phyloP scores from a whole-genome alignment of 2,888 invertebrate genomes.

The Leptogaster cylindrica region DNA sequence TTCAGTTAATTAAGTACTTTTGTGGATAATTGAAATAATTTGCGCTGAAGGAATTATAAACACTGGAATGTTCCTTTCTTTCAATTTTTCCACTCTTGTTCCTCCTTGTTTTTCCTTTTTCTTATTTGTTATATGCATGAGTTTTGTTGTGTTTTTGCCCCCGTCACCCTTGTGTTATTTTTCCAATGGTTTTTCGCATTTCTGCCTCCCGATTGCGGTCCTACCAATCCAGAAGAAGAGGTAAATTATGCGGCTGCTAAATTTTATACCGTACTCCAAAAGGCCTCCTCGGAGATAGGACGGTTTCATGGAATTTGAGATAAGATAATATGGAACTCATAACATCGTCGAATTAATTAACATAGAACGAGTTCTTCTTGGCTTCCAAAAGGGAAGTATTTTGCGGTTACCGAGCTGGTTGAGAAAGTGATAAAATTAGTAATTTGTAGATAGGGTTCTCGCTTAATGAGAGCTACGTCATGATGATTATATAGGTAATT shows the following conservation, averaged over 20 bases:
- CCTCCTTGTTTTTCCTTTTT: slow-evolving; percentile 1
- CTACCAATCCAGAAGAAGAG: slow-evolving; percentile 1
- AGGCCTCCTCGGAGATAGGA: slow-evolving; percentile 7
- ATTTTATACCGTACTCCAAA: slow-evolving; percentile 21
- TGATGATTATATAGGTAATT: slow-evolving; percentile 34
- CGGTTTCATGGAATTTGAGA: slow-evolving; percentile 38
- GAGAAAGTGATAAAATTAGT: slow-evolving; percentile 36
- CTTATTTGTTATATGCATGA: slow-evolving; percentile 28
- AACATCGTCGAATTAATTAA: slow-evolving; percentile 38
- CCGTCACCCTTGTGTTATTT: background rate
- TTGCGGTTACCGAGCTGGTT: slow-evolving; percentile 19
- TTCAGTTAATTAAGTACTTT: slow-evolving; percentile 40
- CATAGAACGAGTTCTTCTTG: slow-evolving; percentile 32
- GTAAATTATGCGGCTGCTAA: slow-evolving; percentile 38
- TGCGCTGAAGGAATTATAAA: slow-evolving; percentile 37
- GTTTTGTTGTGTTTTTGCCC: slow-evolving; percentile 3
- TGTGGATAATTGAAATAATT: slow-evolving; percentile 41
- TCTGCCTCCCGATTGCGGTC: too few species aligned
- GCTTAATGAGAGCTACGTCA: slow-evolving; percentile 19
- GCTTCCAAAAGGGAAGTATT: slow-evolving; percentile 14
- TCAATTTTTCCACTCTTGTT: slow-evolving; percentile 21
- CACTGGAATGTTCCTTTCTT: slow-evolving; percentile 18
- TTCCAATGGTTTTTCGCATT: too few species aligned
- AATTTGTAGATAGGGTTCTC: slow-evolving; percentile 27
- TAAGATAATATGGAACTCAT: slow-evolving; percentile 35